Conservation (phyloP, 1,140 invertebrate genomes). For the Leucophenga varia region DNA sequence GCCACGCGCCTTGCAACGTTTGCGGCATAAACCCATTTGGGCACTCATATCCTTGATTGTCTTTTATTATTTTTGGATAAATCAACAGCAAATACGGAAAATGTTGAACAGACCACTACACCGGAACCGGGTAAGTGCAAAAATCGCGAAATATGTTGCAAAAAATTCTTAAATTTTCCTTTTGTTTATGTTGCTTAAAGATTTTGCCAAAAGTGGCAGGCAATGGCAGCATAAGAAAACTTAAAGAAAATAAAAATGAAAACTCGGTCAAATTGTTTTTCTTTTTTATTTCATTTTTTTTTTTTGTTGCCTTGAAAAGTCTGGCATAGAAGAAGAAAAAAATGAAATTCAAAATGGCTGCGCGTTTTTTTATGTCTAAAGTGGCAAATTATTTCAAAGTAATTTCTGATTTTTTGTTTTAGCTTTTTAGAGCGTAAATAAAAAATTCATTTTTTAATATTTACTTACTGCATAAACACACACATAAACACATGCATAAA, state of each 20-base stretch:
- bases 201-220: neutral
- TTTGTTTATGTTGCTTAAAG: neutral
- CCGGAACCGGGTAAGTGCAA: slow-evolving; percentile 44
- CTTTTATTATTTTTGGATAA: slow-evolving; percentile 44
- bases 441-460: no score
- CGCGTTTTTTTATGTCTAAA: no score
- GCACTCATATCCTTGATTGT: slow-evolving; percentile 44
- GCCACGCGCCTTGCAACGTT: slow-evolving; percentile 23
- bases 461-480: slow-evolving; percentile 3
- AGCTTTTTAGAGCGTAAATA: no score
- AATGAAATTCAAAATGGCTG: no score
- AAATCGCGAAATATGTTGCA: neutral
- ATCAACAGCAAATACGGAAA: slow-evolving; percentile 37
- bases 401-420: no score
- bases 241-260: neutral
- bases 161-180: neutral
- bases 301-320: no score
- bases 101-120: slow-evolving; percentile 40
- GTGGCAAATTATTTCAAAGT: no score
- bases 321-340: no score
- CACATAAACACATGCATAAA: slow-evolving; percentile 13
- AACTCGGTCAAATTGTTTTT: no score
- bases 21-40: slow-evolving; percentile 49
- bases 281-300: no score
- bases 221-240: neutral